Evolutionary conservation across 2,797 vertebrate species (phyloP), one percentile per base, ranked within the genome.

Genomic region (Neosalanx taihuensis): DNA sequence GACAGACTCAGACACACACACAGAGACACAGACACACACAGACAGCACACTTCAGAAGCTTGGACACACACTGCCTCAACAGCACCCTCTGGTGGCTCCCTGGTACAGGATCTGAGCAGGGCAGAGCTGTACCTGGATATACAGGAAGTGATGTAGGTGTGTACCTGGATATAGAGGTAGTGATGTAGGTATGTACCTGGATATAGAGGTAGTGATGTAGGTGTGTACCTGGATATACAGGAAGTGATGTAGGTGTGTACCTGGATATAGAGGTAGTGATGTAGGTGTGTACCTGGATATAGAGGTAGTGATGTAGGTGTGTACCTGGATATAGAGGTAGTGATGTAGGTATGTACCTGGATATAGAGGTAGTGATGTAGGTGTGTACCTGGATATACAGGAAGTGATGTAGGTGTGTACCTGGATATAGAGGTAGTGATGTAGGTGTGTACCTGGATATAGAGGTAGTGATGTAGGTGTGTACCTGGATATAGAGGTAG

Each of bases 371-470:
- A 94, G 91, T 99, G 96, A 6, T 26, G 23, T 26, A 26, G 37
- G 37, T 41, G 9, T 41, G 37, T 41, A 41, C 37, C 37, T 41
- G 37, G 37, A 41, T 41, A 41, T 41, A 12, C 1, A 41, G 37
- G 37, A 0, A 41, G 37, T 41, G 37, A 41, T 41, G 7, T 41
- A 10, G 37, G 37, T 41, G 9, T 41, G 7, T 81, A 99, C 98
- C 93, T 99, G 98, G 83, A 99, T 99, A 67, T 96, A 99, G 17
- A 99, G 85, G 80, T 95, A 94, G 91, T 99, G 96, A 6, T 26
- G 23, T 26, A 26, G 10, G 41, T 46, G 7, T 46, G 41, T 46
- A 46, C 41, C 37, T 41, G 37, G 37, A 41, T 41, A 12, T 37
- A 37, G 7, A 10, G 1, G 23, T 5, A n/a, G 64, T 58, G 57